Base-by-base conservation (phyloP, 2,797 vertebrate species). In the Diplodus sargus region DNA sequence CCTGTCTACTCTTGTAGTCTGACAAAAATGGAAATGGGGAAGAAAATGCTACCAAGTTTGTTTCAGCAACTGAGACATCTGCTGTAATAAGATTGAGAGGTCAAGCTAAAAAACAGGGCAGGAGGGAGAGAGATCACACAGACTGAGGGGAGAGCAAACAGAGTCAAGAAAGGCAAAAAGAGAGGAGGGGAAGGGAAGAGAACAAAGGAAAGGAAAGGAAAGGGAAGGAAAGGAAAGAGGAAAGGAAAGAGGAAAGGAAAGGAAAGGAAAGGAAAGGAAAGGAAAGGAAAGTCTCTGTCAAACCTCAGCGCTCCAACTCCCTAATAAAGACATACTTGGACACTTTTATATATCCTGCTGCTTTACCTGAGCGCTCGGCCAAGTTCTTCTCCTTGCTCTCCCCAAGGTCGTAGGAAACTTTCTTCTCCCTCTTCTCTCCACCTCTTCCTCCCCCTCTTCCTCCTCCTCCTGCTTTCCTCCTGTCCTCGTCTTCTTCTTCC, bases 341-440 rank as follows among this genome's bases (percentile, higher is more conserved):
- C 61, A 47, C 43, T 52, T 87, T 72, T 18, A 56, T 12, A 49
- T 45, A 67, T 48, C 48, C 48, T 28, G 70, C 65, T 0, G n/a
- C 49, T 84, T 94, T 95, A 98, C 98, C 96, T 90, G 97, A 96
- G 82, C 96, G 96, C 77, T 99, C 97, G 8, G 96, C 96, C 52
- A 96, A 91, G 75, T 95, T 89, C 80, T 96, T 97, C 74, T 91
- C 95, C 88, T 95, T 96, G 90, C 92, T 91, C 71, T 96, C 95
- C 68, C 95, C 95, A 74, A 96, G 90, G 89, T 96, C 94, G 28
- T 95, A 97, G 0, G 96, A 94, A 74, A 96, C 96, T 86, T 96
- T 97, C 90, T 97, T 98, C 79, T 96, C 96, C 69, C 93, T 94
- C 81, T 93, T 95, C 70, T 95, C 94, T 74, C 92, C 77, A 88